Base-by-base conservation (phyloP, 1,140 invertebrate genomes). In the Yoshiicerus persimilis region DNA sequence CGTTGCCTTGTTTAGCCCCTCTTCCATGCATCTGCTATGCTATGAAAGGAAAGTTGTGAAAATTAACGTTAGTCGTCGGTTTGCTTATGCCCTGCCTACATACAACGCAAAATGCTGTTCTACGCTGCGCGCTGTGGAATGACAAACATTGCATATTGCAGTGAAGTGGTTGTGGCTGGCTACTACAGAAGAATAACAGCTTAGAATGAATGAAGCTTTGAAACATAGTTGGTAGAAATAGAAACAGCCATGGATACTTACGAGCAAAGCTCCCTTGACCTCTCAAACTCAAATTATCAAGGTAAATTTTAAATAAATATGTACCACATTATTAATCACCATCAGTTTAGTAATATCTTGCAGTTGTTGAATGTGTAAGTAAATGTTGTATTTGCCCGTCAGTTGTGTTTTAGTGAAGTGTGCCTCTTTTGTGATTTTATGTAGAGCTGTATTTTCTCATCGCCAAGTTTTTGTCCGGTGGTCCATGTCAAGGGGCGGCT, bases 401-500 rank as follows among this genome's bases (percentile, higher is more conserved):
- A 83, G 23, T 36, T 83, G 32, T 20, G 20, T 34, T 36, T 83
- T 56, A n/a, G 47, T 56, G 47, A 56, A 56, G 47, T 56, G 47
- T 56, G 25, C 30, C 36, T 36, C 66, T 64, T 66, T 62, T 87
- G 39, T 87, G 41, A 20, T 70, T 11, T 30, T 86, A 66, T 25
- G 20, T 10, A 88, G 98, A 99, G 94, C 94, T 99, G 92, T 98
- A 98, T 94, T 98, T 98, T 94, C 94, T 99, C 92, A 97, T 99
- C 92, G 96, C 96, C 89, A 97, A 97, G 94, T 98, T 97, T 94
- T 94, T 99, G 91, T 94, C 95, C 88, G 93, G 94, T 89, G 97
- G 97, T 75, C 97, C 97, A 23, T 96, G 98, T 92, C 93, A 95
- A 91, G 94, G 96, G 92, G 95, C 96, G 91, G 95, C 96, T 88